Evolutionary conservation across 2,888 invertebrate species (phyloP).

Genomic region (Protonemura montana): DNA sequence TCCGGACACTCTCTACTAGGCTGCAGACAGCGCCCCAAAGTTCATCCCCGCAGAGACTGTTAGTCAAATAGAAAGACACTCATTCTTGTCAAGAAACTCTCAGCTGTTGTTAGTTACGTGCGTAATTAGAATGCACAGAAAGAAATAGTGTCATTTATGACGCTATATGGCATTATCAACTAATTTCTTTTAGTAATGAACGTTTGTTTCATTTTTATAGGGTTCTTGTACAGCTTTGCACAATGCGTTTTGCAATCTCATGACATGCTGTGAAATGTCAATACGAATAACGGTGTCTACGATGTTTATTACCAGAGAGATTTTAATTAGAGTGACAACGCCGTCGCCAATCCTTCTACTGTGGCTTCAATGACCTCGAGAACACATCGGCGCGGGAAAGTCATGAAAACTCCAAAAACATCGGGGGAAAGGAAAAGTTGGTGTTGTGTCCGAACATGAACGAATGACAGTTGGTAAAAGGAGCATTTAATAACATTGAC

Average conservation of each 20-base stretch:
- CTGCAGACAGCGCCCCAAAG: not conserved
- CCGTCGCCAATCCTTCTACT: no score
- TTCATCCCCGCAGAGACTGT: constrained; percentile 22
- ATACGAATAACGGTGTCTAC: no score
- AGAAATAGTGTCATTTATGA: not conserved
- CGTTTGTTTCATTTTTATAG: not conserved
- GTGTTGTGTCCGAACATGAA: no score
- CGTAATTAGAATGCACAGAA: not conserved
- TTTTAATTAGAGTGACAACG: not conserved
- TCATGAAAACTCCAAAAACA: no score
- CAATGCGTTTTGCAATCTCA: not conserved
- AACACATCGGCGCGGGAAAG: no score
- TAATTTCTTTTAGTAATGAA: not conserved
- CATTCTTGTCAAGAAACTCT: not conserved
- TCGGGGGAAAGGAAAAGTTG: no score
- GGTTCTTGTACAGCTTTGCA: not conserved
- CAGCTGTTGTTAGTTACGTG: not conserved
- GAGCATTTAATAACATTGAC: not conserved
- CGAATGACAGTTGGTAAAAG: no score
- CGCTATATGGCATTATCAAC: not conserved
- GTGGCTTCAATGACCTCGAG: no score
- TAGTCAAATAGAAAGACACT: not conserved
- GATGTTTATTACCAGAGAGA: not conserved
- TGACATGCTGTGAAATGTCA: not conserved
- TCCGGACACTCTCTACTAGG: constrained; percentile 46